phyloP scores from a whole-genome alignment of 2,113 vertebrate genomes.

The Formicarius rufipectus region DNA sequence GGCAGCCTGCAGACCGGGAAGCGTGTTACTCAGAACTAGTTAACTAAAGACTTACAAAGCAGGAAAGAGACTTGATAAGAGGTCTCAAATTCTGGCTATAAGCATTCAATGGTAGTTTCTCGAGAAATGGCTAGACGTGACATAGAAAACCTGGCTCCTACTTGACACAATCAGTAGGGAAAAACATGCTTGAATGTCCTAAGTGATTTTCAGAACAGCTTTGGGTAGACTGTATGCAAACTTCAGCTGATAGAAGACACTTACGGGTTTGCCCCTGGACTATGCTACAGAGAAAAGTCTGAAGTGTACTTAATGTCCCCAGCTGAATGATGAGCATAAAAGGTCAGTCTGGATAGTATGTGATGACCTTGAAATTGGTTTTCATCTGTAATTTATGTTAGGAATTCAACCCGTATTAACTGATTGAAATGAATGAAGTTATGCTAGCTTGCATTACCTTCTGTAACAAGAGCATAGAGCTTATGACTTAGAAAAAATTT shows the following conservation, averaged over 20 bases:
- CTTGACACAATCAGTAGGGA: background rate
- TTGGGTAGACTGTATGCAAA: background rate
- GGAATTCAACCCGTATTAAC: background rate
- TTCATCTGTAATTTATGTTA: background rate
- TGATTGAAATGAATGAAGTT: background rate
- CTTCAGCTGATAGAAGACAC: background rate
- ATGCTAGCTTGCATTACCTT: background rate
- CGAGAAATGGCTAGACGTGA: background rate
- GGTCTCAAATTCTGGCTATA: background rate
- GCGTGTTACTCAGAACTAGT: background rate
- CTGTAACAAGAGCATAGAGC: background rate
- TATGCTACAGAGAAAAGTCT: background rate
- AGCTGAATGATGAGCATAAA: rapidly evolving
- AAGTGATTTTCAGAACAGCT: background rate
- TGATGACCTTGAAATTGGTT: background rate
- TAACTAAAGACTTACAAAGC: background rate
- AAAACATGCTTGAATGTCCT: background rate
- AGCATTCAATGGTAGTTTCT: background rate
- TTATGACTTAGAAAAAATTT: background rate
- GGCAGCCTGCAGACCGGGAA: background rate
- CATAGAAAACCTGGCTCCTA: background rate
- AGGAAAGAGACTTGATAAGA: background rate
- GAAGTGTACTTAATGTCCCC: background rate
- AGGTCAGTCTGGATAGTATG: background rate
- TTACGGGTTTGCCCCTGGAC: background rate